Conservation (phyloP, 2,888 invertebrate genomes). For the Amphipoea oculea region DNA sequence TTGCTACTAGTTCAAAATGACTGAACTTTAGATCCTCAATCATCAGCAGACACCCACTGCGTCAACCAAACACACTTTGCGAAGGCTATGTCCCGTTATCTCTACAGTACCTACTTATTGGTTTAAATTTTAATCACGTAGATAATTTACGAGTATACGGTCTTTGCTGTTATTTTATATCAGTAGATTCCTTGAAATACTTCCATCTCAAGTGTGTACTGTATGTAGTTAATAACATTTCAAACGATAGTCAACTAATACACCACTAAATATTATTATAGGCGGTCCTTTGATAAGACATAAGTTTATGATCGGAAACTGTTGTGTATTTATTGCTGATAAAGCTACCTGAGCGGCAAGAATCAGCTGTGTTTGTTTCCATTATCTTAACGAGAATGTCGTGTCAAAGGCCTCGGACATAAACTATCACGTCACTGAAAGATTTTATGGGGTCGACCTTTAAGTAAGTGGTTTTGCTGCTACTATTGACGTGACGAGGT, state of each 20-base stretch:
- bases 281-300: conserved; percentile 38
- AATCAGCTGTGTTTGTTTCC: conserved; percentile 57
- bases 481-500: conserved; percentile 41
- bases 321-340: conserved; percentile 56
- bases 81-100: not conserved
- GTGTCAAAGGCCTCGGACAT: conserved; percentile 55
- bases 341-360: conserved; percentile 43
- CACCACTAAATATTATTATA: conserved; percentile 40
- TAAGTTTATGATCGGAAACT: conserved; percentile 32
- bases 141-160: not conserved
- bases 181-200: conserved; percentile 22
- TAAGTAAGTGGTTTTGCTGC: conserved; percentile 60
- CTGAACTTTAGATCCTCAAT: not conserved
- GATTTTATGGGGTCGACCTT: conserved; percentile 62
- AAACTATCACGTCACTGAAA: conserved; percentile 63
- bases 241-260: conserved; percentile 36
- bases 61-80: not conserved
- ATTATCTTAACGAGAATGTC: conserved; percentile 60
- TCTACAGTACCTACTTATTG: not conserved
- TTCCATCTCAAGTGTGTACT: conserved; percentile 4
- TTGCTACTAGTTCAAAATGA: not conserved
- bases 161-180: not conserved
- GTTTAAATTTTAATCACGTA: not conserved
- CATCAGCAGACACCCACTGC: not conserved
- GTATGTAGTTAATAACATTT: conserved; percentile 33